phyloP scores from a whole-genome alignment of 1,140 invertebrate species.

The Sycophila sp. region DNA sequence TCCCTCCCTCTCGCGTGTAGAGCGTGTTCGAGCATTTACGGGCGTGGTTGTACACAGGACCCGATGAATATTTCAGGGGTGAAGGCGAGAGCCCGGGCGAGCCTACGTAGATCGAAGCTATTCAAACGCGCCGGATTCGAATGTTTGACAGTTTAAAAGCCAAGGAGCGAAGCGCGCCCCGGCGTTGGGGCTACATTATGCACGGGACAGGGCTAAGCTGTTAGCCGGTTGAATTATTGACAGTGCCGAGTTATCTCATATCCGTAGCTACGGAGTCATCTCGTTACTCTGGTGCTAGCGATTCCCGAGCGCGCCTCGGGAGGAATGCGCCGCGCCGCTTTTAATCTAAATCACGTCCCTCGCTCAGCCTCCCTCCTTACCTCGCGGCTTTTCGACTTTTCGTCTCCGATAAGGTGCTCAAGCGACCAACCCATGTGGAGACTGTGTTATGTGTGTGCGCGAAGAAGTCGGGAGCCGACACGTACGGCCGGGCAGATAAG shows the following conservation, averaged over 20 bases:
- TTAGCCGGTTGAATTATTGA: slow-evolving; percentile 66
- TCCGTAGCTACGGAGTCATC: slow-evolving; percentile 61
- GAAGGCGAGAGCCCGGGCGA: slow-evolving; percentile 37
- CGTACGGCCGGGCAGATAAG: background rate
- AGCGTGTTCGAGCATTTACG: slow-evolving; percentile 61
- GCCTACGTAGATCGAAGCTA: slow-evolving; percentile 52
- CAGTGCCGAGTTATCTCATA: slow-evolving; percentile 59
- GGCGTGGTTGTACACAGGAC: slow-evolving; percentile 58
- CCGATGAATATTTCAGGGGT: slow-evolving; percentile 61
- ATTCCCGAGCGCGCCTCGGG: slow-evolving; percentile 9
- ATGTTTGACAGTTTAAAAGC: slow-evolving; percentile 68
- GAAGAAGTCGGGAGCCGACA: no score
- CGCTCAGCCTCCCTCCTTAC: slow-evolving; percentile 28
- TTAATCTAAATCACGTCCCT: slow-evolving; percentile 62
- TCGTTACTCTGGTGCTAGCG: slow-evolving; percentile 59
- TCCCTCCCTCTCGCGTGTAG: slow-evolving; percentile 46
- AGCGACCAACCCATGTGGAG: background rate
- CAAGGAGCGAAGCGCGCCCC: slow-evolving; percentile 48
- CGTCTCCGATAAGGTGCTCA: background rate
- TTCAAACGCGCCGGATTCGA: slow-evolving; percentile 62
- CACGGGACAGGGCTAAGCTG: slow-evolving; percentile 66
- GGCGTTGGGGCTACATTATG: slow-evolving; percentile 61
- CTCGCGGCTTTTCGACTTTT: slow-evolving; percentile 34
- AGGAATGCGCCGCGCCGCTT: slow-evolving; percentile 17
- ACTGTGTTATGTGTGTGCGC: background rate